Conservation (phyloP, 2,113 vertebrate genomes). For the Dipodomys stephensi region DNA sequence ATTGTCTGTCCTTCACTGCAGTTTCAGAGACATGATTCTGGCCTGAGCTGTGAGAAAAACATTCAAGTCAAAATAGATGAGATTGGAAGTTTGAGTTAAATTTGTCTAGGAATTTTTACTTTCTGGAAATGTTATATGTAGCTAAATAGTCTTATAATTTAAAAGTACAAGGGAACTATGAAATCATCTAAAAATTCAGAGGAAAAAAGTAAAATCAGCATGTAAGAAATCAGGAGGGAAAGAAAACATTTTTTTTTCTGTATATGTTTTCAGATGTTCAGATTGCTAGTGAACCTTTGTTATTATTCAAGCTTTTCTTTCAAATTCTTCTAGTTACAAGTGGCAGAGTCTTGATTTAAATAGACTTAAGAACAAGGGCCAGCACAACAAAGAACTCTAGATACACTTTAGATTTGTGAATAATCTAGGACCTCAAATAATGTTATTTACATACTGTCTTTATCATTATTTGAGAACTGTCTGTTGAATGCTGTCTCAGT, state of each 20-base stretch:
- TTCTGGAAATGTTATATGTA: not conserved
- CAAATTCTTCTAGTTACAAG: not conserved
- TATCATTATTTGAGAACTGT: not conserved
- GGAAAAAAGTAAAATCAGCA: not conserved
- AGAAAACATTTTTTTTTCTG: not conserved
- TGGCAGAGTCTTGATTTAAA: conserved; percentile 12
- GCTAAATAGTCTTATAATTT: not conserved
- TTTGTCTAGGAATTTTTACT: not conserved
- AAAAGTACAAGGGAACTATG: not conserved
- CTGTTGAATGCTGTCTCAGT: not conserved
- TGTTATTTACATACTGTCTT: not conserved
- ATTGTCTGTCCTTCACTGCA: not conserved
- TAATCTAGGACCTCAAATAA: not conserved
- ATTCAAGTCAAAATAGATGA: not conserved
- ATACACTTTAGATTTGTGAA: not conserved
- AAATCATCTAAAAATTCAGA: not conserved
- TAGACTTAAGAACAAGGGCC: not conserved
- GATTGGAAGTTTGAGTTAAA: conserved; percentile 14
- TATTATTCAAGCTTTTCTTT: not conserved
- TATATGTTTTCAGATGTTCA: not conserved
- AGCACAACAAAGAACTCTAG: not conserved
- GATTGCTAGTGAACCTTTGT: not conserved
- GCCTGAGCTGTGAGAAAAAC: not conserved
- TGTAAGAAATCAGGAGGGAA: not conserved
- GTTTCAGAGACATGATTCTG: not conserved